These are phyloP conservation scores for Neoaliturus tenellus DNA, from an alignment of 2,888 invertebrate genomes.

Conservation along the genomic window DNA sequence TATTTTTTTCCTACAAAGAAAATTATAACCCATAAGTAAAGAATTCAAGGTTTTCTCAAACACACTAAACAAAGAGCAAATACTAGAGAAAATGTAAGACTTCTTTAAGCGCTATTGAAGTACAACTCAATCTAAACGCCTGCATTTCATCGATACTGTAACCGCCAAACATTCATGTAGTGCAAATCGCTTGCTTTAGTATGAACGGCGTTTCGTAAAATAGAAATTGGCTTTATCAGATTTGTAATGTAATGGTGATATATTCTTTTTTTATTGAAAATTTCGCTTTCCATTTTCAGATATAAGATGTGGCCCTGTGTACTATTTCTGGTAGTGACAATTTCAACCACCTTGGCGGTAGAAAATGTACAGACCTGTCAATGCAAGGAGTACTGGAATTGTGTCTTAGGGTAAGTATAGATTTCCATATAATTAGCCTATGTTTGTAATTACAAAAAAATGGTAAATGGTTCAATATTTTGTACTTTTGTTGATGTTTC, in stretches of 20 bases:
- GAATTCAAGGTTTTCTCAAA: too few species aligned
- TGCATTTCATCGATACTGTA: background rate
- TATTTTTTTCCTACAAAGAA: too few species aligned
- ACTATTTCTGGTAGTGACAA: background rate
- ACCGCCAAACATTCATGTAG: background rate
- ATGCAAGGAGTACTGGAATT: constrained; percentile 58
- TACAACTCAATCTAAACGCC: background rate
- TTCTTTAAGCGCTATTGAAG: too few species aligned
- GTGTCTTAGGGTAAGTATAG: constrained; percentile 54
- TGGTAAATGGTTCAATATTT: too few species aligned
- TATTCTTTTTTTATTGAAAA: background rate
- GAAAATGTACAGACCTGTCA: constrained; percentile 54
- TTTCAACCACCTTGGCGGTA: background rate
- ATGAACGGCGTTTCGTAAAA: background rate
- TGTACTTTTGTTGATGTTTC: too few species aligned
- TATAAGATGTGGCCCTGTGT: background rate
- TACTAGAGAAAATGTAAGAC: too few species aligned
- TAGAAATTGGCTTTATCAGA: too few species aligned
- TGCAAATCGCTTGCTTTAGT: background rate
- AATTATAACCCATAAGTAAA: too few species aligned
- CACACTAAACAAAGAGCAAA: too few species aligned
- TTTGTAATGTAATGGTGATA: too few species aligned
- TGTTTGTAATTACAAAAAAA: background rate
- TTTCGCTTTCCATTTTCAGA: background rate
- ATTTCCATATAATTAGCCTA: background rate